Percentiles rank a stretch among this genome's conserved stretches.
phyloP scores from a whole-genome alignment of 1,140 invertebrate species.

The Eupeodes corollae region DNA sequence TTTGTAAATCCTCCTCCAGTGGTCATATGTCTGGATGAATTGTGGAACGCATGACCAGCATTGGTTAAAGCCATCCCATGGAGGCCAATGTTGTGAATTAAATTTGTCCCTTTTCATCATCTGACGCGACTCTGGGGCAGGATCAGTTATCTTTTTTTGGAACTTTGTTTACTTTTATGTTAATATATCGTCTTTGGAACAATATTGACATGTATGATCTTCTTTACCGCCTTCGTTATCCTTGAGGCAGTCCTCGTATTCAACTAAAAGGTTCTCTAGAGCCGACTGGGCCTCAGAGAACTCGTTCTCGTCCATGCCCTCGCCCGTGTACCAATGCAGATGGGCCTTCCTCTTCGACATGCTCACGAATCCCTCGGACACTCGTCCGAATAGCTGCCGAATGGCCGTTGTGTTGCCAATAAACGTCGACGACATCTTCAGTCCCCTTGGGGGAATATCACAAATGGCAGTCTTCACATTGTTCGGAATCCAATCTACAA shows the following conservation, averaged over 20 bases:
- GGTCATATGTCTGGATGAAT: no score
- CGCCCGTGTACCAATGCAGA: slow-evolving; percentile 63
- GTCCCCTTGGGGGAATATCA: slow-evolving; percentile 53
- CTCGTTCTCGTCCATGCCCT: slow-evolving; percentile 71
- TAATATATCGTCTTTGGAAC: no score
- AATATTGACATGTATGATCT: no score
- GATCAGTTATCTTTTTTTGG: no score
- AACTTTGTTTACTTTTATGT: no score
- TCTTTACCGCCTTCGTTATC: no score
- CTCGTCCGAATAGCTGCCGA: slow-evolving; percentile 61
- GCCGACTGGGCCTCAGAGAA: slow-evolving; percentile 63
- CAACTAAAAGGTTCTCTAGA: slow-evolving; percentile 56
- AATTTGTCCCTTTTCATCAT: no score
- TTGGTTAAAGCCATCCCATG: no score
- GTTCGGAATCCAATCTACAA: slow-evolving; percentile 71
- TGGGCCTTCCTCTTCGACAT: slow-evolving; percentile 84
- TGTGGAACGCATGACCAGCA: no score
- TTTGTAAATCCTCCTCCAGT: no score
- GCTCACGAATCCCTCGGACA: slow-evolving; percentile 55
- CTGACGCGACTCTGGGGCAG: no score
- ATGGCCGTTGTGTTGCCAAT: slow-evolving; percentile 65
- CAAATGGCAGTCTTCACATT: slow-evolving; percentile 64
- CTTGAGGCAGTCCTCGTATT: background rate
- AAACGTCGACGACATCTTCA: slow-evolving; percentile 60
- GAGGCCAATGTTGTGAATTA: no score